Evolutionary conservation across 2,797 vertebrate species (phyloP).

Genomic region (Nothura maculosa): DNA sequence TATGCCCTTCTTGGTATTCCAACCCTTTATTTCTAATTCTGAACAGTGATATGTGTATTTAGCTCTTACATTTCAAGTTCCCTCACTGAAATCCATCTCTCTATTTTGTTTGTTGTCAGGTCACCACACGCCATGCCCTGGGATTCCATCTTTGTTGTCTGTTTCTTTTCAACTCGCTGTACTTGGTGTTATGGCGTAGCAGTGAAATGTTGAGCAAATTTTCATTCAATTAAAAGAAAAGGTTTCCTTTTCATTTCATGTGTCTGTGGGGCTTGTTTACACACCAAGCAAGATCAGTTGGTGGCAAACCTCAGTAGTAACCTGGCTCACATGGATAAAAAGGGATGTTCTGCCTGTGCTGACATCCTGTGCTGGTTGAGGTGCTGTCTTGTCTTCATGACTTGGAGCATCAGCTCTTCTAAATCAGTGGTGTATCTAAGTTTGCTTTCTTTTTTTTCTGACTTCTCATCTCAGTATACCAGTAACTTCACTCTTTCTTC

Average conservation of each 20-base stretch:
- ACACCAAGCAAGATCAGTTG: not conserved
- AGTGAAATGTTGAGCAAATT: not conserved
- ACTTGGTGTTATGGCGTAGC: rapidly evolving
- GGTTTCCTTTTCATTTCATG: not conserved
- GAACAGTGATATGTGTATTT: not conserved
- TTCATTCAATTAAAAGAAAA: not conserved
- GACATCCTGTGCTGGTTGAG: not conserved
- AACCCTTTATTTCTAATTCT: not conserved
- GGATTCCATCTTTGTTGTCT: not conserved
- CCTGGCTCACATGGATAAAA: too few relatives aligned
- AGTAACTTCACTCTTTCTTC: not conserved
- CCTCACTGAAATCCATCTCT: not conserved
- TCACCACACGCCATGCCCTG: rapidly evolving
- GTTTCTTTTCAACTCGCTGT: not conserved
- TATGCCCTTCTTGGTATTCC: not conserved
- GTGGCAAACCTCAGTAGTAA: not conserved
- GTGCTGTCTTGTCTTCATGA: not conserved
- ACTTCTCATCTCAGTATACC: not conserved
- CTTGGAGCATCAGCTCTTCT: not conserved
- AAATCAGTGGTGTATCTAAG: not conserved
- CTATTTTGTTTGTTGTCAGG: not conserved
- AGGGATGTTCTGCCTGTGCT: not conserved
- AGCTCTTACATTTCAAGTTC: not conserved
- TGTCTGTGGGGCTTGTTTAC: not conserved
- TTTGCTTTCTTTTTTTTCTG: not conserved